These are phyloP conservation scores for Eurystomus gularis DNA, from an alignment of 2,113 vertebrate genomes.

Conservation along the genomic window DNA sequence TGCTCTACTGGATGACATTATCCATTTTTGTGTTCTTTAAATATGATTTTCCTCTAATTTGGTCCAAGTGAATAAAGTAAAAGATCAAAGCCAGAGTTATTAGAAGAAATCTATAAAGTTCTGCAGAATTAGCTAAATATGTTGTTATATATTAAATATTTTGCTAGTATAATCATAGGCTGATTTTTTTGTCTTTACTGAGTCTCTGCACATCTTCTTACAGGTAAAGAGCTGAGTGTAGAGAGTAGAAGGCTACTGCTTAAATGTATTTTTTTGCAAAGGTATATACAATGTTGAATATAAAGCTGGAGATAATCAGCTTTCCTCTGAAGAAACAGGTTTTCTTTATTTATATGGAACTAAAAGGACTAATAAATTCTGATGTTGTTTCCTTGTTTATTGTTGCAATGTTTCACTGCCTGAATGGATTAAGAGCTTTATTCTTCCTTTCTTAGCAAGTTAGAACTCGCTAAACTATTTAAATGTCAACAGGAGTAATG, in stretches of 20 bases:
- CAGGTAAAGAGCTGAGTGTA: not conserved
- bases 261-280: not conserved
- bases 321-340: not conserved
- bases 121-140: not conserved
- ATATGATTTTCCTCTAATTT: not conserved
- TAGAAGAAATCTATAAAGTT: not conserved
- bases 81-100: not conserved
- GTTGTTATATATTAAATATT: not conserved
- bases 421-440: not conserved
- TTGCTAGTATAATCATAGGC: not conserved
- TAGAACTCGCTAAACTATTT: not conserved
- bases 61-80: not conserved
- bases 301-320: not conserved
- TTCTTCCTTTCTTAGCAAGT: not conserved
- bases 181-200: not conserved
- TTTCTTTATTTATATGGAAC: not conserved
- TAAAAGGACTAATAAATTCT: not conserved
- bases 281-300: not conserved
- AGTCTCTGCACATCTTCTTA: not conserved
- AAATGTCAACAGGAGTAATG: not conserved
- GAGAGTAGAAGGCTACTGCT: accelerated
- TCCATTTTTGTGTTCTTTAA: not conserved
- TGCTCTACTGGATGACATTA: not conserved
- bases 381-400: not conserved
- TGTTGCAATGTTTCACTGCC: not conserved